Evolutionary conservation across 1,140 invertebrate genomes (phyloP).

Genomic region (Neodiprion fabricii): DNA sequence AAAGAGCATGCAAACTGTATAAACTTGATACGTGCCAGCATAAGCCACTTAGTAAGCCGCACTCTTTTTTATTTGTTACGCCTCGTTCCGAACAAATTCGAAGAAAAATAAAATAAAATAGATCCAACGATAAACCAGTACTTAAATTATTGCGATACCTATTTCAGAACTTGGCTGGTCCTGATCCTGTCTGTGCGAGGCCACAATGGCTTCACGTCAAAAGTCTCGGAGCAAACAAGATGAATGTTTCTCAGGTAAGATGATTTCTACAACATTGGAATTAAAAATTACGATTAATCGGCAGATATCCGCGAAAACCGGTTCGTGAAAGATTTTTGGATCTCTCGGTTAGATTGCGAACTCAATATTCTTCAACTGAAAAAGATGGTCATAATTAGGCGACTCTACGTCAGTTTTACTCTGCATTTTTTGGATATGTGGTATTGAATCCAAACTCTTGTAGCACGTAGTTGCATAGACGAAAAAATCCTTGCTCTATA

Average conservation of each 20-base stretch:
- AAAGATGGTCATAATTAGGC: too few species aligned
- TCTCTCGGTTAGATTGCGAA: too few species aligned
- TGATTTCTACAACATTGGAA: background rate
- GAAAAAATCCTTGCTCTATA: too few species aligned
- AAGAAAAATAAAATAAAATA: slow-evolving; percentile 44
- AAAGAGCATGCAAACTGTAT: slow-evolving; percentile 64
- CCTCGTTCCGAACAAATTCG: slow-evolving; percentile 21
- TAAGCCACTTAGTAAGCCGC: slow-evolving; percentile 64
- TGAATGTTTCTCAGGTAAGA: slow-evolving; percentile 49
- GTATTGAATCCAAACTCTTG: too few species aligned
- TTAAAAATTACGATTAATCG: too few species aligned
- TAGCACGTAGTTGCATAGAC: too few species aligned
- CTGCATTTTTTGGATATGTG: too few species aligned
- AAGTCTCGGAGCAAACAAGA: slow-evolving; percentile 37
- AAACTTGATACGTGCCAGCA: slow-evolving; percentile 67
- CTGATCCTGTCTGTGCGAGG: slow-evolving; percentile 59
- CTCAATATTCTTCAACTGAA: too few species aligned
- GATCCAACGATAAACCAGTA: slow-evolving; percentile 38
- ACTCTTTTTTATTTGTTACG: slow-evolving; percentile 23
- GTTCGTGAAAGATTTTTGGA: too few species aligned
- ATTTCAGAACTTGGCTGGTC: slow-evolving; percentile 60
- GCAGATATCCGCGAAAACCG: too few species aligned
- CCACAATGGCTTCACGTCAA: slow-evolving; percentile 63
- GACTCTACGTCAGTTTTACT: slow-evolving; percentile 14
- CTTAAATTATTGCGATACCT: slow-evolving; percentile 26